Evolutionary conservation across 1,140 invertebrate genomes (phyloP).

Genomic region (Antheraea mylitta): DNA sequence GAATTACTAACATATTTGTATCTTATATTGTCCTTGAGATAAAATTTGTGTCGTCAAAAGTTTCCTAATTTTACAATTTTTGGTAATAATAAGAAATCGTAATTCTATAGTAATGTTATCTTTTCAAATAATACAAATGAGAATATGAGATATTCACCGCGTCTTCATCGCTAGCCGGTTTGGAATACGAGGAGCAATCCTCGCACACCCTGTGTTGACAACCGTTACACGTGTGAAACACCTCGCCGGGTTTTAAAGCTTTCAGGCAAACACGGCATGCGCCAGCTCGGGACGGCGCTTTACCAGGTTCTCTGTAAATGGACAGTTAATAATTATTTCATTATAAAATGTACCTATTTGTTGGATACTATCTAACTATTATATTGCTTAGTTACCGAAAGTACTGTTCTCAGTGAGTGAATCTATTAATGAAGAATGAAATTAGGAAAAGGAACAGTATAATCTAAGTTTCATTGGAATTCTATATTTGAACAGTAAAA

Average conservation of each 20-base stretch:
- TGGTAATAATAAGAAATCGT: too few relatives aligned
- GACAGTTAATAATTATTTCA: not conserved
- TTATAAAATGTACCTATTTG: not conserved
- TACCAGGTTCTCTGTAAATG: conserved; percentile 80
- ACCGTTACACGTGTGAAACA: conserved; percentile 90
- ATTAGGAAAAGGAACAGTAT: too few relatives aligned
- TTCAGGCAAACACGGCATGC: conserved; percentile 93
- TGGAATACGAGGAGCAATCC: conserved; percentile 94
- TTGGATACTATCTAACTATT: too few relatives aligned
- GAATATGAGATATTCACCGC: conserved; percentile 77
- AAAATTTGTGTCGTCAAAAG: too few relatives aligned
- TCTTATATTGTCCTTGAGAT: too few relatives aligned
- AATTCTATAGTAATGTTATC: not conserved
- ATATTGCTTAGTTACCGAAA: too few relatives aligned
- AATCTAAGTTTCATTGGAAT: too few relatives aligned
- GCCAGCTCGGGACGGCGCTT: conserved; percentile 85
- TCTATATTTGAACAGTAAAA: too few relatives aligned
- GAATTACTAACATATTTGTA: too few relatives aligned
- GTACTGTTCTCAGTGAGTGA: too few relatives aligned
- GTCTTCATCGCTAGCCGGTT: conserved; percentile 88
- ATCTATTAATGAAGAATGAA: too few relatives aligned
- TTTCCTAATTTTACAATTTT: too few relatives aligned
- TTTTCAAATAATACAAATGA: not conserved
- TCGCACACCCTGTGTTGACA: conserved; percentile 94
- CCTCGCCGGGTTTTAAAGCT: conserved; percentile 91